phyloP scores from a whole-genome alignment of 1,140 invertebrate genomes.

The Meloidogyne hapla region DNA sequence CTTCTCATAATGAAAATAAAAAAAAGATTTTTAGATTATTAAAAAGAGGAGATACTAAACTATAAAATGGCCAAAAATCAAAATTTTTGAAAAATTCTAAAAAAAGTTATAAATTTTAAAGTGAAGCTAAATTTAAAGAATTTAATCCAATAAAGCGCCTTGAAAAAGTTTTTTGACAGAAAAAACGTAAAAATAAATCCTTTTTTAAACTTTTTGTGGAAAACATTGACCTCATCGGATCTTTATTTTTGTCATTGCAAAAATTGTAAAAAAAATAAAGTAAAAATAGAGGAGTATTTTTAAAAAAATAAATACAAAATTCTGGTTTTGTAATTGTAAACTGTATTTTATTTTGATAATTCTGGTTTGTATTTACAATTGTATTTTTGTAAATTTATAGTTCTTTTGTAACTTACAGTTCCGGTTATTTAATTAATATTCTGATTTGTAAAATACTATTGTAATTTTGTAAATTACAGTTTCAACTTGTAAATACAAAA shows the following conservation, averaged over 20 bases:
- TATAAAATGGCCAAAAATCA: background rate
- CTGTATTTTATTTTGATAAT: no score
- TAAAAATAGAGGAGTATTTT: background rate
- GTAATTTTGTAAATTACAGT: no score
- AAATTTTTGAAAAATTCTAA: background rate
- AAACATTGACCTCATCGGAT: background rate
- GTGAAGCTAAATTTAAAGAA: background rate
- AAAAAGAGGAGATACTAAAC: background rate
- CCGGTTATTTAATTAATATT: background rate
- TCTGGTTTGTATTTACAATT: no score
- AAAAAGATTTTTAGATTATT: background rate
- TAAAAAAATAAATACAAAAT: slow-evolving; percentile 5
- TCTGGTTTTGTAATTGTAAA: background rate
- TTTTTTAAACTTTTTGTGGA: slow-evolving; percentile 1
- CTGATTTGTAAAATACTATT: background rate
- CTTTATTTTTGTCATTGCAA: background rate
- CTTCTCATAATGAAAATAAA: background rate
- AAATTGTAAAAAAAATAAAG: background rate
- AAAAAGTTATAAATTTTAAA: slow-evolving; percentile 8
- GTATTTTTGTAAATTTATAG: no score
- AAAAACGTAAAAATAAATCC: background rate
- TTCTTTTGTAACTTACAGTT: no score
- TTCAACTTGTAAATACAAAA: no score
- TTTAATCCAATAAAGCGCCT: background rate
- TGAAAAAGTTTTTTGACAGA: background rate